Conservation (phyloP, 2,797 vertebrate genomes). For the Oceanodroma leucorhoa region DNA sequence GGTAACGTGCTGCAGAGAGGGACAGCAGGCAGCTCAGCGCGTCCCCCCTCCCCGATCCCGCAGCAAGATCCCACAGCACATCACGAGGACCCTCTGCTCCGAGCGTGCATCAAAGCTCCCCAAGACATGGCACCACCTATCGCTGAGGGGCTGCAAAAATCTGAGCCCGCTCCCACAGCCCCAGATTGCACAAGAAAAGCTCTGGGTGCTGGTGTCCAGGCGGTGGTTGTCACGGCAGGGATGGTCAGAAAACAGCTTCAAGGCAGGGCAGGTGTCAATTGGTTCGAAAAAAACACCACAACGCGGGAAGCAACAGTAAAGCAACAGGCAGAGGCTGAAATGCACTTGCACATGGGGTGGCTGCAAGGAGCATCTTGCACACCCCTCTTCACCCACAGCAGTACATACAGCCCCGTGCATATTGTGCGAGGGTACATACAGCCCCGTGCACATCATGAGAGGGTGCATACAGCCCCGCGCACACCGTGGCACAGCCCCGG, state of each 20-base stretch:
- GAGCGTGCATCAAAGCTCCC: neutral
- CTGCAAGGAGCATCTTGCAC: neutral
- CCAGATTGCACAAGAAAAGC: neutral
- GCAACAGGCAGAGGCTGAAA: neutral
- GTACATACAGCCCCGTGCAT: accelerated
- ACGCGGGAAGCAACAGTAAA: neutral
- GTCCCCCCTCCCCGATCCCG: neutral
- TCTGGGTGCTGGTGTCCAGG: neutral
- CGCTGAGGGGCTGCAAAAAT: neutral
- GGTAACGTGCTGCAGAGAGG: neutral
- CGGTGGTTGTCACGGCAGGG: neutral
- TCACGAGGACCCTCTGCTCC: neutral
- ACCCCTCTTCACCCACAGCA: accelerated
- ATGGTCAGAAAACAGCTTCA: neutral
- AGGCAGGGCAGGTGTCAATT: neutral
- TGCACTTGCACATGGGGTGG: neutral
- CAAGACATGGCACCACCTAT: neutral
- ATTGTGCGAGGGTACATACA: accelerated
- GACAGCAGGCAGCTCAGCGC: neutral
- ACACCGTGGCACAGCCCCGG: neutral
- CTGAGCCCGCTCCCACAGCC: neutral
- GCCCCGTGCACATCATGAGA: accelerated
- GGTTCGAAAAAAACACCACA: neutral
- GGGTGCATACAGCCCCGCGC: accelerated
- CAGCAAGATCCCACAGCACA: accelerated